Evolutionary conservation across 2,113 vertebrate species (phyloP).

Genomic region (Dasyornis broadbenti): DNA sequence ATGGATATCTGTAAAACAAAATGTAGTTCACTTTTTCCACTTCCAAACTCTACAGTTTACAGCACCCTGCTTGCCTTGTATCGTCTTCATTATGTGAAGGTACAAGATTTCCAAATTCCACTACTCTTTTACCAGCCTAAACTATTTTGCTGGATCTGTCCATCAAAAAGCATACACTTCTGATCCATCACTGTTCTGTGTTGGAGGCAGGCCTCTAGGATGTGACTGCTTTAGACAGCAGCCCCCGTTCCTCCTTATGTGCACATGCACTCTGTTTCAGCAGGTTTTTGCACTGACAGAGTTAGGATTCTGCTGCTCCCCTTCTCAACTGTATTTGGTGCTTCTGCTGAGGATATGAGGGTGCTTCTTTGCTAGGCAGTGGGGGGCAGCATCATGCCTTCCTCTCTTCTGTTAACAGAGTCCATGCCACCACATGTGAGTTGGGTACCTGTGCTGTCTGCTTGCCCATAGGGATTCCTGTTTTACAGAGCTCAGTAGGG

Average conservation of each 20-base stretch:
- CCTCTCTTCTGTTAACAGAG: neutral
- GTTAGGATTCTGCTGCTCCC: neutral
- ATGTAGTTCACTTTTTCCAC: neutral
- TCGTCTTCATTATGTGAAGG: neutral
- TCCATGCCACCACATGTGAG: accelerated
- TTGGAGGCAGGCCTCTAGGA: neutral
- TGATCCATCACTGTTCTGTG: neutral
- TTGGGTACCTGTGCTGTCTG: neutral
- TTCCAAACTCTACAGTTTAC: neutral
- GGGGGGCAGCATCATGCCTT: neutral
- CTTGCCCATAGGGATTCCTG: neutral
- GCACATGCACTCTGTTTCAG: neutral
- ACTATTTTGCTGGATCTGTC: neutral
- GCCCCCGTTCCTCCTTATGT: accelerated
- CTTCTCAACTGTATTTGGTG: neutral
- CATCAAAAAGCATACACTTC: neutral
- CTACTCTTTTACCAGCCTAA: neutral
- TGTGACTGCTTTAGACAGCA: neutral
- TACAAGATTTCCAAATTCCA: neutral
- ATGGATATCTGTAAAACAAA: neutral
- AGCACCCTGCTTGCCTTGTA: neutral
- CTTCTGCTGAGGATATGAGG: neutral
- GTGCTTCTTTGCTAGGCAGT: neutral
- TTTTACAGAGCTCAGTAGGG: neutral
- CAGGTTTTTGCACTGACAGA: neutral